Base-by-base conservation (phyloP, 1,140 invertebrate genomes). In the Monomorium pharaonis region DNA sequence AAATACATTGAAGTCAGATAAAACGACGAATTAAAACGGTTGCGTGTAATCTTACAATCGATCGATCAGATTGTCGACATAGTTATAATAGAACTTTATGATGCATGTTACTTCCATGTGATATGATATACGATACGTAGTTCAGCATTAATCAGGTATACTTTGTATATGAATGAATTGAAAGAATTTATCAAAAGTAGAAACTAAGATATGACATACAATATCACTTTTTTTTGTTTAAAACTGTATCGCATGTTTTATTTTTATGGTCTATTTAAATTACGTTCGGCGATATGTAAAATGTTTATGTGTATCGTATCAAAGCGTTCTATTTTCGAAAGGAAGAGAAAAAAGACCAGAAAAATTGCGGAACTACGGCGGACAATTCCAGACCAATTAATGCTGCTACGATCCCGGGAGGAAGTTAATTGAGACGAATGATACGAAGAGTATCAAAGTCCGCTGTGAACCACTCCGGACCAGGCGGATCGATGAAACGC, bases 361-460 rank as follows among this genome's bases (percentile, higher is more conserved):
- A 72, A 70, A 83, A 83, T 83, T 70, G 9, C 67, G 78, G 37
- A 74, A 72, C 14, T 83, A 83, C 65, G 49, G 24, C 49, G 0
- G 42, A 83, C 67, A 14, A 72, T 72, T 81, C 37, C 65, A 27
- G 54, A 47, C 42, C 67, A 83, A 83, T 83, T 83, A 83, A 83
- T 72, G 67, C 67, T 60, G 14, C 67, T 16, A 47, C 65, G 67
- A 60, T 72, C 65, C n/a, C 37, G 51, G 30, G 42, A 74, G 42
- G 78, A 74, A 83, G 78, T 83, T 83, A 83, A 83, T 83, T 83
- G 78, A 83, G 78, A 83, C 67, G 67, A 83, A 83, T 83, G 78
- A 37, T 44, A 51, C 51, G 18, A 58, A 60, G 67, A 72, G 51
- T 74, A 74, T 83, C 67, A 67, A 83, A 83, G 49, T 72, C 33